phyloP scores from a whole-genome alignment of 2,113 vertebrate genomes.

The Gyps fulvus region DNA sequence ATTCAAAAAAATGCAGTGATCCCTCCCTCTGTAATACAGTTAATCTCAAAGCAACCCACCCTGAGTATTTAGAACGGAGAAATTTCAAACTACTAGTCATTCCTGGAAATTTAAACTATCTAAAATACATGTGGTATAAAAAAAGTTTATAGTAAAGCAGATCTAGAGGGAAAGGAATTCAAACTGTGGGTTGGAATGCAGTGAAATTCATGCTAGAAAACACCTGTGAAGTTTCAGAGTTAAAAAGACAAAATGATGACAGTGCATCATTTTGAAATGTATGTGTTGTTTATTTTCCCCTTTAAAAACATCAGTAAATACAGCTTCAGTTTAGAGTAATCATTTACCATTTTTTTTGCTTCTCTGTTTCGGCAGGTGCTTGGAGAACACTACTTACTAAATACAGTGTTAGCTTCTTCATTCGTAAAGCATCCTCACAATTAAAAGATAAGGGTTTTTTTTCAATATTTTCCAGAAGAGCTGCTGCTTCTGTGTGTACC shows the following conservation, averaged over 20 bases:
- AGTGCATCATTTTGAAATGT: background rate
- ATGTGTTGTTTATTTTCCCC: background rate
- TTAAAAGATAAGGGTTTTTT: background rate
- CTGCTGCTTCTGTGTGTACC: background rate
- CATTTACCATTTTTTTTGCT: background rate
- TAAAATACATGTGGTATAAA: background rate
- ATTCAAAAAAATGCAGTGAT: background rate
- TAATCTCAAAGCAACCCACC: background rate
- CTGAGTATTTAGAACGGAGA: background rate
- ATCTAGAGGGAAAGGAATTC: background rate
- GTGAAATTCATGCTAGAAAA: background rate
- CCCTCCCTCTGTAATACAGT: background rate
- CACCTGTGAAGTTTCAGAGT: background rate
- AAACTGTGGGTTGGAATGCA: background rate
- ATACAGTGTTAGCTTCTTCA: background rate
- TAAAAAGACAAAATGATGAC: background rate
- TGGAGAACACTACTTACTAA: background rate
- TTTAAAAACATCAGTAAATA: background rate
- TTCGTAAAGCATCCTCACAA: background rate
- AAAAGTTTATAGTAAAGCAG: background rate
- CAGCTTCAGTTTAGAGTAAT: background rate
- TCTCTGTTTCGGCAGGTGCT: background rate
- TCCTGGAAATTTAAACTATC: background rate
- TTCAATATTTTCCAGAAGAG: background rate
- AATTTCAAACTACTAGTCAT: background rate